phyloP scores from a whole-genome alignment of 2,797 vertebrate species.

The Pipistrellus pygmaeus region DNA sequence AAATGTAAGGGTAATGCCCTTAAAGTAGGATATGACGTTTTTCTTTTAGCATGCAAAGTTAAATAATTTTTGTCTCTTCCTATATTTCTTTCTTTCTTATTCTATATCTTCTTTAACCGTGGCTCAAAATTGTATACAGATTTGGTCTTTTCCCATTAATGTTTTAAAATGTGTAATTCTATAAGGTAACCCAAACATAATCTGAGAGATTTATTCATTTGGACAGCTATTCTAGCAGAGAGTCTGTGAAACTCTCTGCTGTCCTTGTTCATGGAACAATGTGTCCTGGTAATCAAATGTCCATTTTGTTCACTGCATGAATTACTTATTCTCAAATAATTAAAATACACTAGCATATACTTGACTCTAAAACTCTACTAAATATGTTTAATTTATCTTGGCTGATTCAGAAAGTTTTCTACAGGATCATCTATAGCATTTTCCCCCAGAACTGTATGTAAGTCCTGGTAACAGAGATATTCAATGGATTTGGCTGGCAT shows the following conservation, averaged over 20 bases:
- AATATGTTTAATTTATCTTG: constrained; percentile 21
- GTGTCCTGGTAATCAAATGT: not conserved
- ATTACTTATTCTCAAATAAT: constrained; percentile 32
- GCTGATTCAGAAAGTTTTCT: not conserved
- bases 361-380: constrained; percentile 3
- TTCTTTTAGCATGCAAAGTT: constrained; percentile 65
- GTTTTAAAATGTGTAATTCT: constrained; percentile 50
- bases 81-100: constrained; percentile 66
- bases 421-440: not conserved
- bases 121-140: not conserved
- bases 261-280: not conserved
- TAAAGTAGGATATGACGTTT: constrained; percentile 84
- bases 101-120: constrained; percentile 48
- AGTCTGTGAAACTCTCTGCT: not conserved
- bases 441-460: not conserved
- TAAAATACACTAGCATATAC: constrained; percentile 16
- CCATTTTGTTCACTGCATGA: not conserved
- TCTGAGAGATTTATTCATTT: constrained; percentile 33
- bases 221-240: not conserved
- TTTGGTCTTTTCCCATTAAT: not conserved
- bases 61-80: constrained; percentile 77
- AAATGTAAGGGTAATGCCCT: constrained; percentile 86
- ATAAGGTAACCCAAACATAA: not conserved
- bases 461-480: not conserved
- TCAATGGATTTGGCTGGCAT: not conserved